Percentiles rank a stretch among this genome's conserved stretches.
Evolutionary conservation across 1,140 invertebrate species (phyloP).

Genomic region (Pseudomyrmex gracilis): DNA sequence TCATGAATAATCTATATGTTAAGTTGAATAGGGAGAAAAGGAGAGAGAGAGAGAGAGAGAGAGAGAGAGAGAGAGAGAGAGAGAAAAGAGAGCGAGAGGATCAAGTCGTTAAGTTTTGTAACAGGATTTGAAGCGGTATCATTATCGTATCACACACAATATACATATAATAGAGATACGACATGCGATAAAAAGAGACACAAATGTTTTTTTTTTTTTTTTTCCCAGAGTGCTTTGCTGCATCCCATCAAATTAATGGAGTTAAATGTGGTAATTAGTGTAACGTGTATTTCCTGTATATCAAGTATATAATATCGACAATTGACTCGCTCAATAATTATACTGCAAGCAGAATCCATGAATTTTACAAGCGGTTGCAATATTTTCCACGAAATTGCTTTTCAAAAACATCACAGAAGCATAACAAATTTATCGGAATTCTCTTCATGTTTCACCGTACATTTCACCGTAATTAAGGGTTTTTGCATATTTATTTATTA

Average conservation of each 20-base stretch:
- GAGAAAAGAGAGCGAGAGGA: background rate
- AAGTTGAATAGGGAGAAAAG: background rate
- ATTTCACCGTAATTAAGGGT: background rate
- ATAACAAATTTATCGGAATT: conserved; percentile 19
- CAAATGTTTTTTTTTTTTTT: background rate
- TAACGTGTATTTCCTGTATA: background rate
- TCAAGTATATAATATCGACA: background rate
- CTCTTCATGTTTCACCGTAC: background rate
- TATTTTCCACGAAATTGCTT: conserved; percentile 20
- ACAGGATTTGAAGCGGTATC: background rate
- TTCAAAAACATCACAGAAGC: background rate
- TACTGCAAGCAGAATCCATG: background rate
- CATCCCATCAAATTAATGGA: background rate
- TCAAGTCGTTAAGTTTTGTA: conserved; percentile 2
- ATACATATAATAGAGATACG: background rate
- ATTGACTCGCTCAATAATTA: conserved; percentile 10
- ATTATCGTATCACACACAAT: conserved; percentile 32
- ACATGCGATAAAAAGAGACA: background rate
- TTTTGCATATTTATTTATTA: conserved; percentile 6
- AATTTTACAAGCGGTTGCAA: background rate
- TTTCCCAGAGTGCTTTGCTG: no score
- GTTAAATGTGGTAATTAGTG: conserved; percentile 16
- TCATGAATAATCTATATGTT: background rate
- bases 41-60: background rate
- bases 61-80: background rate